Conservation (phyloP, 2,888 invertebrate genomes). For the Heliconius cydno region DNA sequence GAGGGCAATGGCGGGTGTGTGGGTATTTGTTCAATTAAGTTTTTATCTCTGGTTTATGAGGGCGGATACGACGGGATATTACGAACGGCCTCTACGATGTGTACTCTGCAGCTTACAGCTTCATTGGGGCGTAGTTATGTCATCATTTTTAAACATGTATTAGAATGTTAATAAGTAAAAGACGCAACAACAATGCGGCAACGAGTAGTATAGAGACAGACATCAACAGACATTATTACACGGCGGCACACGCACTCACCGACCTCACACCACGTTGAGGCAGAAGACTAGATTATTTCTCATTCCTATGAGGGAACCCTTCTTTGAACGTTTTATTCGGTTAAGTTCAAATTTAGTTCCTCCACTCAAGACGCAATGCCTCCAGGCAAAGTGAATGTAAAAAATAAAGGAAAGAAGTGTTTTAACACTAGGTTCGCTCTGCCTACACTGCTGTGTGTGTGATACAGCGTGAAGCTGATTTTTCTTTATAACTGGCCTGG, state of each 20-base stretch:
- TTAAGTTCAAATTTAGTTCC: not conserved
- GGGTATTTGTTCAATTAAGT: conserved; percentile 33
- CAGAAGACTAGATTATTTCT: not conserved
- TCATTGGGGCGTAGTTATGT: not conserved
- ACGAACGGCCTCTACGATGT: too few relatives aligned
- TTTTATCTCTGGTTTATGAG: conserved; percentile 27
- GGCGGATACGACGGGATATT: conserved; percentile 7
- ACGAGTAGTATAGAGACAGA: too few relatives aligned
- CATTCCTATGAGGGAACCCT: not conserved
- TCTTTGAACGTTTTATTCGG: not conserved
- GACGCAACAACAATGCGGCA: too few relatives aligned
- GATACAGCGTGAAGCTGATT: too few relatives aligned
- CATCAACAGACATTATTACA: not conserved
- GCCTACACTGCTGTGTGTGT: too few relatives aligned
- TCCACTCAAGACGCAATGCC: too few relatives aligned
- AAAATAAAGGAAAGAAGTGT: too few relatives aligned
- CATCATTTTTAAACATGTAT: not conserved
- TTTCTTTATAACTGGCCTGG: too few relatives aligned
- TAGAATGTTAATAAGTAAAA: not conserved
- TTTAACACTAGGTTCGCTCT: too few relatives aligned
- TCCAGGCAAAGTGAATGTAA: too few relatives aligned
- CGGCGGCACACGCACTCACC: not conserved
- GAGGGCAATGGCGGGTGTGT: not conserved
- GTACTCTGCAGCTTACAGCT: conserved; percentile 3
- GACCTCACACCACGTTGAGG: not conserved